phyloP scores from a whole-genome alignment of 2,113 vertebrate species.

The Gasterosteus aculeatus region DNA sequence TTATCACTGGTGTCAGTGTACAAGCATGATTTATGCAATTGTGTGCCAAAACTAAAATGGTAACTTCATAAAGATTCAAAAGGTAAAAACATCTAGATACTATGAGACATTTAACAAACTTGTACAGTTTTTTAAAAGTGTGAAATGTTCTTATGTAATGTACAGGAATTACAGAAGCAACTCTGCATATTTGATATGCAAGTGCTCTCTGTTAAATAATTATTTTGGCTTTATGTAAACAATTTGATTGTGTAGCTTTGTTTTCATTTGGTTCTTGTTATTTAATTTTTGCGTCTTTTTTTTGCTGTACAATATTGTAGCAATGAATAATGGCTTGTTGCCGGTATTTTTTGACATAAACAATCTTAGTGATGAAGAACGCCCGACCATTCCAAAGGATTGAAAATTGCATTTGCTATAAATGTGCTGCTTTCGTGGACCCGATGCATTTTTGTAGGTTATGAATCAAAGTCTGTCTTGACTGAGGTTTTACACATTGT shows the following conservation, averaged over 20 bases:
- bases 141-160: conserved; percentile 76
- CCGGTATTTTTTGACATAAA: conserved; percentile 67
- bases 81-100: conserved; percentile 54
- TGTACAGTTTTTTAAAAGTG: conserved; percentile 83
- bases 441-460: conserved; percentile 74
- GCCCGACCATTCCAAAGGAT: conserved; percentile 84
- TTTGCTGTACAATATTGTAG: conserved; percentile 73
- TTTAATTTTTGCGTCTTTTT: conserved; percentile 59
- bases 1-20: conserved; percentile 53
- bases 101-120: conserved; percentile 72
- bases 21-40: conserved; percentile 67
- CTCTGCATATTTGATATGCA: conserved; percentile 17
- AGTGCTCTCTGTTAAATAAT: conserved; percentile 51
- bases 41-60: conserved; percentile 80
- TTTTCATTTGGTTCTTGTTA: conserved; percentile 63
- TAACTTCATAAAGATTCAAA: conserved; percentile 68
- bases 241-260: conserved; percentile 68
- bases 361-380: conserved; percentile 67
- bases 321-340: conserved; percentile 72
- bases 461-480: conserved; percentile 66
- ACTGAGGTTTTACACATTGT: conserved; percentile 77
- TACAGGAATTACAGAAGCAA: conserved; percentile 60
- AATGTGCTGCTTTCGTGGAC: conserved; percentile 80
- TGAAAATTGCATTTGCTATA: conserved; percentile 77
- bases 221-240: conserved; percentile 69